phyloP scores from a whole-genome alignment of 2,888 invertebrate genomes.

The Hypomecis punctinalis region DNA sequence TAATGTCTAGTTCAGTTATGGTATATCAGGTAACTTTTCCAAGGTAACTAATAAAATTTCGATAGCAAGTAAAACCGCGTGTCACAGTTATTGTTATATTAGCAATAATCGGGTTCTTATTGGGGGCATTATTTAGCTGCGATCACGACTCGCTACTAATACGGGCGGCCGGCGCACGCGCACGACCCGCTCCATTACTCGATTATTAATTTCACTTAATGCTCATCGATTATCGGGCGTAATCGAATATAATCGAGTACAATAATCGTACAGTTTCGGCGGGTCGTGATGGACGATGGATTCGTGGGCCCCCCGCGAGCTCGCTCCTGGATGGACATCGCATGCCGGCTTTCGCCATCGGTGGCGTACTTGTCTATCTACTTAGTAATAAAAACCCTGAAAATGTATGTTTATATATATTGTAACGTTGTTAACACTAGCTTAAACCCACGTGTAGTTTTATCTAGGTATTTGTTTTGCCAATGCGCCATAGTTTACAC shows the following conservation, averaged over 20 bases:
- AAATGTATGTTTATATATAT: too few species aligned
- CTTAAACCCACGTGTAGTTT: too few species aligned
- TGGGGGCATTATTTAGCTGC: constrained; percentile 60
- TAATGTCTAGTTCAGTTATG: too few species aligned
- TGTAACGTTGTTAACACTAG: too few species aligned
- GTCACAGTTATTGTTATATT: constrained; percentile 35
- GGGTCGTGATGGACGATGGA: constrained; percentile 74
- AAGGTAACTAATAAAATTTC: not conserved
- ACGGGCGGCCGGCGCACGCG: constrained; percentile 73
- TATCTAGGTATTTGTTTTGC: too few species aligned
- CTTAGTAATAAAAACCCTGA: too few species aligned
- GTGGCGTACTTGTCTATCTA: constrained; percentile 4
- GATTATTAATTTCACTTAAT: constrained; percentile 84
- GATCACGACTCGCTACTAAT: constrained; percentile 59
- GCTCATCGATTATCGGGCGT: constrained; percentile 80
- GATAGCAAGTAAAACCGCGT: not conserved
- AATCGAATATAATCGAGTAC: constrained; percentile 75
- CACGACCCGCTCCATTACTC: constrained; percentile 77
- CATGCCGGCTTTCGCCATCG: constrained; percentile 55
- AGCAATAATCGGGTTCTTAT: constrained; percentile 60
- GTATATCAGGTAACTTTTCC: not conserved
- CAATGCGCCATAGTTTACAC: too few species aligned
- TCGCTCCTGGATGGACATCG: constrained; percentile 66
- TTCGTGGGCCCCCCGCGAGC: constrained; percentile 72
- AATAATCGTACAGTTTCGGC: constrained; percentile 79